These are phyloP conservation scores for Marasmarcha lunaedactyla DNA, from an alignment of 2,888 invertebrate species.

Conservation along the genomic window DNA sequence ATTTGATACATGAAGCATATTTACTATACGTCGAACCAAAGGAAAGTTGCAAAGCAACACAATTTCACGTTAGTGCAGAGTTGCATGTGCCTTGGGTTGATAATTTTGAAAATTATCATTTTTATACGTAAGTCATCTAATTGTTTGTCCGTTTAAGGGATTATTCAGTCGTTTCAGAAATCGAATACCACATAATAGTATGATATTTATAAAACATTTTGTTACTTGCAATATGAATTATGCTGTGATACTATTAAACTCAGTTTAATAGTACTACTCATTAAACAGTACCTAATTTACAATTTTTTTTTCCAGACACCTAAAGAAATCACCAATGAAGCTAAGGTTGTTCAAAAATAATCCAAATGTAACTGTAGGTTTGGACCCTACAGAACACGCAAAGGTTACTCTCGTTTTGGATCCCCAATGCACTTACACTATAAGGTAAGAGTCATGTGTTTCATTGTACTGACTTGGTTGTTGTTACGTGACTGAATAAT, in stretches of 20 bases:
- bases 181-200: too few relatives aligned
- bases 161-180: too few relatives aligned
- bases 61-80: constrained; percentile 72
- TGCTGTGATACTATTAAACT: too few relatives aligned
- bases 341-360: constrained; percentile 68
- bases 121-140: constrained; percentile 72
- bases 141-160: too few relatives aligned
- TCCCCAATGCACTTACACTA: constrained; percentile 76
- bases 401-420: constrained; percentile 74
- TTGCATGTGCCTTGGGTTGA: constrained; percentile 76
- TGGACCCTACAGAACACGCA: constrained; percentile 45
- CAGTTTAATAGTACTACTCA: too few relatives aligned
- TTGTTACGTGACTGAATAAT: too few relatives aligned
- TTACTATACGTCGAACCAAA: constrained; percentile 70
- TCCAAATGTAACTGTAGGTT: constrained; percentile 42
- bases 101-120: constrained; percentile 71
- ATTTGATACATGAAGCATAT: constrained; percentile 71
- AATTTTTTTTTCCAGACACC: constrained; percentile 30
- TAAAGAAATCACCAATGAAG: constrained; percentile 63
- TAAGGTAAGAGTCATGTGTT: constrained; percentile 69
- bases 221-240: too few relatives aligned
- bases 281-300: too few relatives aligned
- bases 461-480: too few relatives aligned
- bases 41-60: constrained; percentile 37
- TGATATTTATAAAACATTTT: too few relatives aligned